These are phyloP conservation scores for Callithrix jacchus DNA, from an alignment of 2,113 vertebrate species.

Conservation along the genomic window DNA sequence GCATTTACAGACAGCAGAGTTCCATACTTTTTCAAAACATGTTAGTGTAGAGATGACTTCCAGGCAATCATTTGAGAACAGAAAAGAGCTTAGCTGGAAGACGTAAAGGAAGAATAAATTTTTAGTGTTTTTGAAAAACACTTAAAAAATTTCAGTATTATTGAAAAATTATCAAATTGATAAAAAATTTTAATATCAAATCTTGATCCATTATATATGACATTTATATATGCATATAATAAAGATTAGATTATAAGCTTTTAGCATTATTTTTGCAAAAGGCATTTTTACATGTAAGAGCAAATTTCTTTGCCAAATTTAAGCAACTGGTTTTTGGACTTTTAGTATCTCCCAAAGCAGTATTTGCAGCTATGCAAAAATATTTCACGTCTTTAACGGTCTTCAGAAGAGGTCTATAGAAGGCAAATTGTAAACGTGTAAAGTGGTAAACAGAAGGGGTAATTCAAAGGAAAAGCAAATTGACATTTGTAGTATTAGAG, in stretches of 20 bases:
- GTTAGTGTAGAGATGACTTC: not conserved
- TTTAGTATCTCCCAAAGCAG: not conserved
- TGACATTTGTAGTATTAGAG: conserved; percentile 83
- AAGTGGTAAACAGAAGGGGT: conserved; percentile 76
- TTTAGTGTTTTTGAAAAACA: conserved; percentile 16
- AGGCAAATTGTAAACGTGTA: conserved; percentile 48
- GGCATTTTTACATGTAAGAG: conserved; percentile 6
- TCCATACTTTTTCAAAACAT: not conserved
- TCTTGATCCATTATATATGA: not conserved
- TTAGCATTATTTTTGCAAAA: conserved; percentile 53
- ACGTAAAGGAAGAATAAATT: not conserved
- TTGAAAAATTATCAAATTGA: conserved; percentile 21
- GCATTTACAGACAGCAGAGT: not conserved
- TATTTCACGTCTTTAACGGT: conserved; percentile 37
- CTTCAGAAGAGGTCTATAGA: conserved; percentile 35
- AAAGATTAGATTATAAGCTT: not conserved
- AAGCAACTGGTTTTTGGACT: conserved; percentile 20
- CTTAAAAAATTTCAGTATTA: not conserved
- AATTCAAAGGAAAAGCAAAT: conserved; percentile 85
- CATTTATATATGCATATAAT: conserved; percentile 6
- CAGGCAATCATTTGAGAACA: not conserved
- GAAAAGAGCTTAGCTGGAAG: not conserved
- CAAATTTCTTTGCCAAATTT: conserved; percentile 55
- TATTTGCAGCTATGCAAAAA: conserved; percentile 52
- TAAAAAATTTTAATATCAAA: conserved; percentile 29